These are phyloP conservation scores for Rhabdophis nuchalis DNA, from an alignment of 2,797 vertebrate genomes.

Conservation along the genomic window DNA sequence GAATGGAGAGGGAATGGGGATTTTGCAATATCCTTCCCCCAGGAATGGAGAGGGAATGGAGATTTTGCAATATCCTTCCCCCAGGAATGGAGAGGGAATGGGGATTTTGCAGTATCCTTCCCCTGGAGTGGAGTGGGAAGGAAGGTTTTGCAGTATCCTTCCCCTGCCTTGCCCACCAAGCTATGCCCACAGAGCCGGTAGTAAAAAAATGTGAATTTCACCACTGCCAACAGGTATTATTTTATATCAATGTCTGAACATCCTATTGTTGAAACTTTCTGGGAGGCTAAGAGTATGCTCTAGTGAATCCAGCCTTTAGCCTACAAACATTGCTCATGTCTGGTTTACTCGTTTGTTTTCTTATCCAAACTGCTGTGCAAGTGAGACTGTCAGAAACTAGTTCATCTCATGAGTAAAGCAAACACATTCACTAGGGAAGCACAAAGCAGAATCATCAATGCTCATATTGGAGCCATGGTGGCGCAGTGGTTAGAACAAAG, in stretches of 20 bases:
- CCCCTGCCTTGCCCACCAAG: too few species aligned
- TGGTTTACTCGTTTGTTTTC: background rate
- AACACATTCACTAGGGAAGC: background rate
- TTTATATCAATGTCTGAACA: background rate
- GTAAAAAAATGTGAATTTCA: too few species aligned
- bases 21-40: too few species aligned
- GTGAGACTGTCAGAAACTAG: background rate
- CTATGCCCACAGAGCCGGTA: too few species aligned
- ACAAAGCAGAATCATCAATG: background rate
- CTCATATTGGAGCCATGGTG: background rate
- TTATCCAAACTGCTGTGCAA: background rate
- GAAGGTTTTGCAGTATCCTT: too few species aligned
- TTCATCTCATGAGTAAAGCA: background rate
- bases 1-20: too few species aligned
- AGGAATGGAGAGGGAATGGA: too few species aligned
- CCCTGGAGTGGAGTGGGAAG: too few species aligned
- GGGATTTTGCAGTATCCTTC: too few species aligned
- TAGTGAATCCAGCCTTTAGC: background rate
- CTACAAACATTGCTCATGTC: background rate
- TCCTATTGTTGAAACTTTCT: background rate
- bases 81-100: too few species aligned
- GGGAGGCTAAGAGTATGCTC: background rate
- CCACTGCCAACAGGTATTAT: background rate
- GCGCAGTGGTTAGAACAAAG: too few species aligned
- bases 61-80: too few species aligned